phyloP scores from a whole-genome alignment of 2,888 invertebrate species.

The Watsonalla cultraria region DNA sequence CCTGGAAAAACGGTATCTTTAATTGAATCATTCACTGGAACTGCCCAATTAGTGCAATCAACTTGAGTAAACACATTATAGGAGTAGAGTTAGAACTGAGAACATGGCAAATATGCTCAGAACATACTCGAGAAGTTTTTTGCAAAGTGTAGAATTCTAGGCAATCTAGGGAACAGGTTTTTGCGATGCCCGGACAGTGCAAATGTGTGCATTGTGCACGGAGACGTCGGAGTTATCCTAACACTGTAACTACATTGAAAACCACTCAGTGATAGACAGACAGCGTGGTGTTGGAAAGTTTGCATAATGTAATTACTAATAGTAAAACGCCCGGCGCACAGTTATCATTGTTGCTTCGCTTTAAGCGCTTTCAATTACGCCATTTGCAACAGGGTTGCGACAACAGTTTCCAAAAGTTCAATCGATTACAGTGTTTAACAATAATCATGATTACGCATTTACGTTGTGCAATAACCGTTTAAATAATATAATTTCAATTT shows the following conservation, averaged over 20 bases:
- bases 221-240: slow-evolving; percentile 26
- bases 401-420: neutral
- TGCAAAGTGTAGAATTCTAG: slow-evolving; percentile 19
- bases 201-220: slow-evolving; percentile 19
- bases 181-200: slow-evolving; percentile 17
- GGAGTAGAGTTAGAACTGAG: neutral
- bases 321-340: slow-evolving; percentile 11
- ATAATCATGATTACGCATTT: slow-evolving; percentile 5
- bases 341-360: slow-evolving; percentile 7
- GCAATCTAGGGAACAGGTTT: slow-evolving; percentile 31
- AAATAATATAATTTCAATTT: too few species aligned
- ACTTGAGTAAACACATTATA: too few species aligned
- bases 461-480: neutral
- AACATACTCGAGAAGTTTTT: slow-evolving; percentile 2
- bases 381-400: neutral
- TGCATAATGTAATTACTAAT: slow-evolving; percentile 21
- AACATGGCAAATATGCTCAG: slow-evolving; percentile 7
- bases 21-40: slow-evolving; percentile 16
- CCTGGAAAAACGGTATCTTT: neutral
- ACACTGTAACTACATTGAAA: slow-evolving; percentile 37
- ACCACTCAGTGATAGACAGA: slow-evolving; percentile 44
- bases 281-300: slow-evolving; percentile 34
- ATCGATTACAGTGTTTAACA: neutral
- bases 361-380: neutral
- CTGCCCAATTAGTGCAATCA: slow-evolving; percentile 6